A percentile compares a stretch with the other conserved stretches of the same genome.
Conservation (phyloP, 2,797 vertebrate genomes). For the Oreonectes daqikongensis region DNA sequence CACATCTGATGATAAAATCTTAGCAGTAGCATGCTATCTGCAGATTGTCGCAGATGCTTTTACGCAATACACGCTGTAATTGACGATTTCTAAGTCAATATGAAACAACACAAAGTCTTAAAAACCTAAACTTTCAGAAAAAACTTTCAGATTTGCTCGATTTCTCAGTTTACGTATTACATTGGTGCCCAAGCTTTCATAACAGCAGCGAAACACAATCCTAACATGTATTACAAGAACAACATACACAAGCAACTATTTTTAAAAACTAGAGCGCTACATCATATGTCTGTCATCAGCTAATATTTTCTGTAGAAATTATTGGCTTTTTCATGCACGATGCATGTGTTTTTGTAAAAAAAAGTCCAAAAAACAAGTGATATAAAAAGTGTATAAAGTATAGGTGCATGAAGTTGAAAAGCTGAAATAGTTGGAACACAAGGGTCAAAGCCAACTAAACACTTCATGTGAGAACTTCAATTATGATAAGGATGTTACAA, state of each 20-base stretch:
- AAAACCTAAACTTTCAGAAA: neutral
- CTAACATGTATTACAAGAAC: neutral
- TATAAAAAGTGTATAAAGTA: neutral
- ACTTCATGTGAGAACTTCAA: neutral
- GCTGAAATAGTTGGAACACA: neutral
- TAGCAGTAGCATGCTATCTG: constrained; percentile 1
- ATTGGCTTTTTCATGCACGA: neutral
- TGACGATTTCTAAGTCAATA: neutral
- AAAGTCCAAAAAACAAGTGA: neutral
- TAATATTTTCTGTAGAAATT: neutral
- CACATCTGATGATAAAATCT: neutral
- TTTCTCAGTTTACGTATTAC: neutral
- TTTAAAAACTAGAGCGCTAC: constrained; percentile 15
- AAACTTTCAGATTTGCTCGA: too few species aligned
- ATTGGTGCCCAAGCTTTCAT: neutral
- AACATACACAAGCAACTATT: neutral
- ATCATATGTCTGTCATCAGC: constrained; percentile 59
- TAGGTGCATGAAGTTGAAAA: neutral
- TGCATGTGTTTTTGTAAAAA: neutral
- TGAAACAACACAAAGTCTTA: neutral
- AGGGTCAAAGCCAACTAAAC: neutral
- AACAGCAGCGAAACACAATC: neutral
- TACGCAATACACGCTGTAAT: neutral
- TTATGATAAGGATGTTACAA: neutral
- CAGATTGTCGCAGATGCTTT: neutral